phyloP scores from a whole-genome alignment of 2,888 invertebrate genomes.

The Homarus gammarus region DNA sequence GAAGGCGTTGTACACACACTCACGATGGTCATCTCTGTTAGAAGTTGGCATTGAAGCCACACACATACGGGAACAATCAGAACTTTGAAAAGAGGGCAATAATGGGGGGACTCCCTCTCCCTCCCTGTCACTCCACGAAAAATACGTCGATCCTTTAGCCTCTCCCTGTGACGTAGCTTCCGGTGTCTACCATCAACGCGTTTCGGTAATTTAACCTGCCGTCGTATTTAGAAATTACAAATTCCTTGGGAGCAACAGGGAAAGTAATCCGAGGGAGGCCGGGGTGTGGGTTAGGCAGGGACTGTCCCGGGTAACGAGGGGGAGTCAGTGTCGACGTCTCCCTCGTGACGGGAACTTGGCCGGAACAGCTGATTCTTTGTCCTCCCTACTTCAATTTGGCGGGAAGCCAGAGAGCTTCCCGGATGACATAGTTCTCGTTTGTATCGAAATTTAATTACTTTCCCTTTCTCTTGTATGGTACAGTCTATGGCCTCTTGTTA shows the following conservation, averaged over 20 bases:
- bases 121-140: too few relatives aligned
- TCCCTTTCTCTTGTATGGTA: slow-evolving; percentile 1
- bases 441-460: slow-evolving; percentile 27
- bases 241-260: neutral
- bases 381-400: slow-evolving; percentile 11
- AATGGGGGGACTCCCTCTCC: neutral
- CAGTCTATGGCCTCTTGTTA: too few relatives aligned
- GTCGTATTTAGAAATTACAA: neutral
- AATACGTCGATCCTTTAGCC: too few relatives aligned
- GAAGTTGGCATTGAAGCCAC: neutral
- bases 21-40: neutral
- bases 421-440: slow-evolving; percentile 1
- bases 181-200: neutral
- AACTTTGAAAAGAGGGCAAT: neutral
- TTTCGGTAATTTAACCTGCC: neutral
- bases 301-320: too few relatives aligned
- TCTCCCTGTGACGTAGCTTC: too few relatives aligned
- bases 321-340: neutral
- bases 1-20: neutral
- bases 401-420: slow-evolving; percentile 24
- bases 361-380: neutral
- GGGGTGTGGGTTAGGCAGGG: too few relatives aligned
- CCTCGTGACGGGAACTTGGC: neutral
- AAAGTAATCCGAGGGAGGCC: neutral
- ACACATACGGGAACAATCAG: neutral